phyloP scores from a whole-genome alignment of 2,797 vertebrate species.

The Falco berigora region DNA sequence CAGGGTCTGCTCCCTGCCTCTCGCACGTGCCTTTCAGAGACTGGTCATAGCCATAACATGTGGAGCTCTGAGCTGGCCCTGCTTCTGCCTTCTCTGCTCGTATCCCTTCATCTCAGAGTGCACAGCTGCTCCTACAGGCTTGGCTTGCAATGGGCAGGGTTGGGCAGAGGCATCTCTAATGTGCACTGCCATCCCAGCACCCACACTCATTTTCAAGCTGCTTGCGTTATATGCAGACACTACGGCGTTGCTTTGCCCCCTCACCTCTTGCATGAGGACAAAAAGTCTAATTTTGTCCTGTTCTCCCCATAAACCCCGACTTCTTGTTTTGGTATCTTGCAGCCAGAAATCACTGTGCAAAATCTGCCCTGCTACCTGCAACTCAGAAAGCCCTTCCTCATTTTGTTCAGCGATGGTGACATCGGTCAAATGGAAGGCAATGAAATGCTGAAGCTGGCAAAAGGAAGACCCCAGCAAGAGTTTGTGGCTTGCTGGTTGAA shows the following conservation, averaged over 20 bases:
- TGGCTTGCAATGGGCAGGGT: not conserved
- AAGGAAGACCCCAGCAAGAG: not conserved
- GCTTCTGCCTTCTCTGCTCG: not conserved
- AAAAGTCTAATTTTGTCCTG: not conserved
- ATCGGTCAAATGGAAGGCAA: constrained; percentile 16
- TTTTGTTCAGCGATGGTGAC: constrained; percentile 84
- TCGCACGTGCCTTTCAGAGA: not conserved
- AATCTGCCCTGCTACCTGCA: constrained; percentile 82
- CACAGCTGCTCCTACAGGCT: not conserved
- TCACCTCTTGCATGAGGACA: accelerated
- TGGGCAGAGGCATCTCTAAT: not conserved
- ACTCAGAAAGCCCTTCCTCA: constrained; percentile 80
- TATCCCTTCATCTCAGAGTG: not conserved
- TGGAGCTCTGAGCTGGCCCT: not conserved
- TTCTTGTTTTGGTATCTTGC: not conserved
- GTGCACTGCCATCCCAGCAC: not conserved
- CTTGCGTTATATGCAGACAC: accelerated
- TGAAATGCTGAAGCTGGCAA: constrained; percentile 55
- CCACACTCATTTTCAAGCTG: not conserved
- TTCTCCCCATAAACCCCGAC: not conserved
- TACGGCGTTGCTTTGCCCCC: not conserved
- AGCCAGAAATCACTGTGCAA: constrained; percentile 91
- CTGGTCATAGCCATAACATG: accelerated
- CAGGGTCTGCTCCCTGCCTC: not conserved
- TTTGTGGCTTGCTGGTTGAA: constrained; percentile 88